phyloP scores from a whole-genome alignment of 2,888 invertebrate species.

The Linnaemya vulpina region DNA sequence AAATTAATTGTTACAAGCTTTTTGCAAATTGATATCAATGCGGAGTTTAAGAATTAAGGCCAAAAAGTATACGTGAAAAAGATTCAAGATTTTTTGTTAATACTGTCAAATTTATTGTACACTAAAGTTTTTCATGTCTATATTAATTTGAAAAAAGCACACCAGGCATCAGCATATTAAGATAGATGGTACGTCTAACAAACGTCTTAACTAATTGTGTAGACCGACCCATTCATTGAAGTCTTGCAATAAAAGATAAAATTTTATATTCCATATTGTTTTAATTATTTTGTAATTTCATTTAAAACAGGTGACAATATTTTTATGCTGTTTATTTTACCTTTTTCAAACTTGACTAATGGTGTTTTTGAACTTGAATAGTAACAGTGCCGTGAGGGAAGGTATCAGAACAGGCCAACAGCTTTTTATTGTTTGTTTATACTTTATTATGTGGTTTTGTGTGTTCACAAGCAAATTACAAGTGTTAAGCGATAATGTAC shows the following conservation, averaged over 20 bases:
- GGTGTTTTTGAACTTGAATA: conserved; percentile 61
- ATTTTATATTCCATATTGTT: conserved; percentile 14
- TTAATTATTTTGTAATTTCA: neutral
- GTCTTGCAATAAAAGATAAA: conserved; percentile 7
- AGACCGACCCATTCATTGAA: neutral
- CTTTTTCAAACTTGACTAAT: neutral
- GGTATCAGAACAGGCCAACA: neutral
- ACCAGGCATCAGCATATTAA: too few species aligned
- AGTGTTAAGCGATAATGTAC: too few species aligned
- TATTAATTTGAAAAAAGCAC: too few species aligned
- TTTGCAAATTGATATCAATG: too few species aligned
- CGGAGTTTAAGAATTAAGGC: too few species aligned
- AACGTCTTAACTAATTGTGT: neutral
- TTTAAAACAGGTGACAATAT: conserved; percentile 35
- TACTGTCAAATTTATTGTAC: too few species aligned
- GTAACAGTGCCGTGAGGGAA: conserved; percentile 8
- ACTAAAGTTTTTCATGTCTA: too few species aligned
- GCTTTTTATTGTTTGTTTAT: neutral
- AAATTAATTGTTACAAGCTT: too few species aligned
- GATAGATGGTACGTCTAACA: neutral
- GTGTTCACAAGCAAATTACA: too few species aligned
- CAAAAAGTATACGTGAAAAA: too few species aligned
- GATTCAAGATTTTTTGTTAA: too few species aligned
- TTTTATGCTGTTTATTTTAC: neutral
- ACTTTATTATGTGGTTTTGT: neutral